Percentiles rank a stretch among this genome's conserved stretches.
These are phyloP conservation scores for Zelostemma sp. DNA, from an alignment of 1,140 invertebrate genomes.

Conservation along the genomic window DNA sequence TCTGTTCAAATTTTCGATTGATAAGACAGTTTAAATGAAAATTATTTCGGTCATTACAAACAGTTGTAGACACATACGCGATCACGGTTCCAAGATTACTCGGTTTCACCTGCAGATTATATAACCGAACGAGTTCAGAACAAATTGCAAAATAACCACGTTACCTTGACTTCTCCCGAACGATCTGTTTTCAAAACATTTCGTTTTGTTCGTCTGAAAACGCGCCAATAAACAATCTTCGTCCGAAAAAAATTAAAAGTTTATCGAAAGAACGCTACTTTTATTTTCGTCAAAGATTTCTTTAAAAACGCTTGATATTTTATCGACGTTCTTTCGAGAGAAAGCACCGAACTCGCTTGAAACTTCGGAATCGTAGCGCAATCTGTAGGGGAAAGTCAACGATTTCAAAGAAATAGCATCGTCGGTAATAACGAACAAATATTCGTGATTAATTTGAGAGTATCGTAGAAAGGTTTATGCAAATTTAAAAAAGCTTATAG, in stretches of 20 bases:
- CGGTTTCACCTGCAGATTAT: constrained; percentile 28
- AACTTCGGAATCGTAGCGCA: constrained; percentile 23
- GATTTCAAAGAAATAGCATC: constrained; percentile 3
- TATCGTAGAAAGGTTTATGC: not conserved
- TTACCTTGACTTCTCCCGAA: too few relatives aligned
- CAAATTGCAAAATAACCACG: constrained; percentile 31
- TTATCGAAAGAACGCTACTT: not conserved
- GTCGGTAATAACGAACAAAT: constrained; percentile 25
- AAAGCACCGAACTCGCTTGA: too few relatives aligned
- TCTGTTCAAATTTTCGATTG: constrained; percentile 3
- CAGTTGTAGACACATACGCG: constrained; percentile 19
- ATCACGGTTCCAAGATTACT: constrained; percentile 25
- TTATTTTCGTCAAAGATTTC: not conserved
- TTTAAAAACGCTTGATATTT: constrained; percentile 5
- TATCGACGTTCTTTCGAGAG: too few relatives aligned
- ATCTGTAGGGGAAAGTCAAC: constrained; percentile 29
- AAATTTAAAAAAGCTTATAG: not conserved
- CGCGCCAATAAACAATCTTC: too few relatives aligned
- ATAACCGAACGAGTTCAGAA: constrained; percentile 30
- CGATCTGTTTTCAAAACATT: too few relatives aligned
- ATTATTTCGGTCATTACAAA: constrained; percentile 1
- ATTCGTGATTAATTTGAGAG: not conserved
- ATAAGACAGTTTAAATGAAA: not conserved
- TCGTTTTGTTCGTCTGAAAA: too few relatives aligned
- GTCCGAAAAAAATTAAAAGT: not conserved